Percentiles rank a stretch among this genome's conserved stretches.
Evolutionary conservation across 2,113 vertebrate genomes (phyloP).

Genomic region (Gracilinanus agilis): DNA sequence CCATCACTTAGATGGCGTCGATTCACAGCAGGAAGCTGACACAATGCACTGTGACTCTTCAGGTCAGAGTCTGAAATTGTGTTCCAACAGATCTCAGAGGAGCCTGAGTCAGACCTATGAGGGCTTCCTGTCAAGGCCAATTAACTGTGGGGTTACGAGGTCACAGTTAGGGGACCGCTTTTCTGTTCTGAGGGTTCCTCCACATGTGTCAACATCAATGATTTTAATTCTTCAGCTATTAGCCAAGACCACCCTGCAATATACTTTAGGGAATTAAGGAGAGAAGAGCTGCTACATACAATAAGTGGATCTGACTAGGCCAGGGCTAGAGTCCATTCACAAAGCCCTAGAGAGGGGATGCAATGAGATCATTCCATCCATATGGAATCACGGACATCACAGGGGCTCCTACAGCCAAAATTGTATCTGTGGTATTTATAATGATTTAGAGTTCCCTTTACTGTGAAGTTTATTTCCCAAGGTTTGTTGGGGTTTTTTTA

Average conservation of each 20-base stretch:
- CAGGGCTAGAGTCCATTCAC: neutral
- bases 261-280: neutral
- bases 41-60: neutral
- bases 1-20: neutral
- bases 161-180: neutral
- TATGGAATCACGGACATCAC: neutral
- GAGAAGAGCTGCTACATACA: neutral
- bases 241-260: slow-evolving; percentile 15
- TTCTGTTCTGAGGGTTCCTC: slow-evolving; percentile 1
- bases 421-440: neutral
- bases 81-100: neutral
- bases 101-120: neutral
- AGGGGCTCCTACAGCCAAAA: neutral
- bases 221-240: slow-evolving; percentile 1
- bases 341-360: neutral
- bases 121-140: slow-evolving; percentile 21
- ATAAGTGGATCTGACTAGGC: neutral
- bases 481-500: neutral
- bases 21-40: neutral
- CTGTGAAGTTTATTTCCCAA: neutral
- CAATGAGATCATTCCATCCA: slow-evolving; percentile 1
- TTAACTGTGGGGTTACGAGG: neutral
- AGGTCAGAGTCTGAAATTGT: neutral
- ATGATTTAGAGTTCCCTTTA: neutral
- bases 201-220: slow-evolving; percentile 10